These are phyloP conservation scores for Opisthograptis luteolata DNA, from an alignment of 2,888 invertebrate genomes.

Conservation along the genomic window DNA sequence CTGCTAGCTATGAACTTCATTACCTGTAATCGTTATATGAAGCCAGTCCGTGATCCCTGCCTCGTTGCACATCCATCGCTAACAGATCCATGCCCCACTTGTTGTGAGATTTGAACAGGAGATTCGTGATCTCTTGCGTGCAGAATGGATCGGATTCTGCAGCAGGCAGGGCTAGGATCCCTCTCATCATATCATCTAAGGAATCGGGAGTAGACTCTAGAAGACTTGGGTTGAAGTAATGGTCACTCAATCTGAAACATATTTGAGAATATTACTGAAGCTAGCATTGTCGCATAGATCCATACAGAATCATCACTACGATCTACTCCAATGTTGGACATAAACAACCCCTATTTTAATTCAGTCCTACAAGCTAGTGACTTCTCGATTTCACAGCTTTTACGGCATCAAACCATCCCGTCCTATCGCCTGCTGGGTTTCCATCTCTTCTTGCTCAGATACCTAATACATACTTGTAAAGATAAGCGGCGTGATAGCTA, in stretches of 20 bases:
- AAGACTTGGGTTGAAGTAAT: slow-evolving; percentile 82
- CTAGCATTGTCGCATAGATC: too few relatives aligned
- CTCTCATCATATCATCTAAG: slow-evolving; percentile 83
- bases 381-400: too few relatives aligned
- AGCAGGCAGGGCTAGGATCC: slow-evolving; percentile 81
- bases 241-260: slow-evolving; percentile 78
- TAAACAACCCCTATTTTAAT: too few relatives aligned
- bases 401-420: too few relatives aligned
- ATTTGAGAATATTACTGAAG: background rate
- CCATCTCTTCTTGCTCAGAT: too few relatives aligned
- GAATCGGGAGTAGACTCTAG: slow-evolving; percentile 75
- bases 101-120: slow-evolving; percentile 74
- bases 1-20: background rate
- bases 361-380: too few relatives aligned
- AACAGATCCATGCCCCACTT: slow-evolving; percentile 85
- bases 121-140: slow-evolving; percentile 75
- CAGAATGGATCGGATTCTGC: slow-evolving; percentile 84
- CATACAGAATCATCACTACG: too few relatives aligned
- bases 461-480: slow-evolving; percentile 65
- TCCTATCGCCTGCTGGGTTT: too few relatives aligned
- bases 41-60: slow-evolving; percentile 86
- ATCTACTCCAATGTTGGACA: too few relatives aligned
- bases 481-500: slow-evolving; percentile 58
- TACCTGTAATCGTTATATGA: slow-evolving; percentile 86
- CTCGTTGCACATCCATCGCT: slow-evolving; percentile 86